These are phyloP conservation scores for Corbicula japonica DNA, from an alignment of 2,888 invertebrate genomes.

Conservation along the genomic window DNA sequence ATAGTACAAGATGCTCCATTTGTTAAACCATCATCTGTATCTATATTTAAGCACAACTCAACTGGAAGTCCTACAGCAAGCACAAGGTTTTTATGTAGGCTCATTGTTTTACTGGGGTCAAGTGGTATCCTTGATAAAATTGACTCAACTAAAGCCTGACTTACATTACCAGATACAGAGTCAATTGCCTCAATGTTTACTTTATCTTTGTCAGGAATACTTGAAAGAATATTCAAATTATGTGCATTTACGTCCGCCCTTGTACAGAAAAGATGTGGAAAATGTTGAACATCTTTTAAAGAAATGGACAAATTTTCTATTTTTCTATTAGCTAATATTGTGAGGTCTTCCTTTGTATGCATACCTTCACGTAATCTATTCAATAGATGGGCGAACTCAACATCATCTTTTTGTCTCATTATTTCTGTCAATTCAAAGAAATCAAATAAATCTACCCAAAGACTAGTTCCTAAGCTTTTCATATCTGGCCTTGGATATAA, in stretches of 20 bases:
- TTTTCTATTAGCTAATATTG: neutral
- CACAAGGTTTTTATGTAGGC: slow-evolving; percentile 33
- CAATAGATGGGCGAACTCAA: slow-evolving; percentile 61
- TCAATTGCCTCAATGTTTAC: slow-evolving; percentile 42
- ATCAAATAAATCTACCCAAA: slow-evolving; percentile 62
- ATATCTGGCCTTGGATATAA: neutral
- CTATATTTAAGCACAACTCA: slow-evolving; percentile 49
- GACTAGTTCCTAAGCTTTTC: slow-evolving; percentile 40
- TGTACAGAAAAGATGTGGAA: slow-evolving; percentile 52
- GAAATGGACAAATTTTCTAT: neutral
- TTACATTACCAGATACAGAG: slow-evolving; percentile 51
- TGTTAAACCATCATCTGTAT: slow-evolving; percentile 58
- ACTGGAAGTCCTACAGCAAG: slow-evolving; percentile 42
- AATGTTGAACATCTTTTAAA: neutral
- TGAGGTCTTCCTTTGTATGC: slow-evolving; percentile 33
- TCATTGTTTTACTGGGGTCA: slow-evolving; percentile 58
- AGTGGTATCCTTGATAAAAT: slow-evolving; percentile 51
- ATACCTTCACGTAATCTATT: slow-evolving; percentile 66
- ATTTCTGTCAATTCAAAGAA: slow-evolving; percentile 63
- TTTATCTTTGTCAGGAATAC: neutral
- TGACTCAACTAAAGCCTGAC: slow-evolving; percentile 10
- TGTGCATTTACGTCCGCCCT: slow-evolving; percentile 18
- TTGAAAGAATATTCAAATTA: slow-evolving; percentile 7
- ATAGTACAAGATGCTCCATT: too few relatives aligned
- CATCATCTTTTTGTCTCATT: slow-evolving; percentile 69